phyloP scores from a whole-genome alignment of 2,888 invertebrate genomes.

The Calameuta pallipes region DNA sequence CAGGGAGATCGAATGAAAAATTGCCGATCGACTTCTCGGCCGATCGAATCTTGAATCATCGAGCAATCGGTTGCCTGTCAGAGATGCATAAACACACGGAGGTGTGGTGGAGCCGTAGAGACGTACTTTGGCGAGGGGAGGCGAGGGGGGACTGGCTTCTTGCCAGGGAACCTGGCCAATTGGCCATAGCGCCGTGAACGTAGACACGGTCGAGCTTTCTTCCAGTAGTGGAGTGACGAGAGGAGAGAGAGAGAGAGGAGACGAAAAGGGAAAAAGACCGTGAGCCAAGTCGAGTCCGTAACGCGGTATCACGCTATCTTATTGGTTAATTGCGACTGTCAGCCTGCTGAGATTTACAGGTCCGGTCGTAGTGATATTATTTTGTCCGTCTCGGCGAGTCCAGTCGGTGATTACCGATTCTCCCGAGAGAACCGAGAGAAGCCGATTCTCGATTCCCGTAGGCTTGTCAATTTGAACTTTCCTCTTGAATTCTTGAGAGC shows the following conservation, averaged over 20 bases:
- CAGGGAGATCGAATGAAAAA: neutral
- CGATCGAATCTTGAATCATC: neutral
- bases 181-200: no score
- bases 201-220: no score
- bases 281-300: neutral
- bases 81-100: neutral
- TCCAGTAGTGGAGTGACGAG: neutral
- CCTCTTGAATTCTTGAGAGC: no score
- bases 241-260: neutral
- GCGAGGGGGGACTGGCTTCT: neutral
- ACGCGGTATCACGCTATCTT: conserved; percentile 39
- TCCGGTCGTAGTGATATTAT: conserved; percentile 38
- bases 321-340: conserved; percentile 59
- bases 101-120: no score
- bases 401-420: conserved; percentile 45
- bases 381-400: conserved; percentile 32
- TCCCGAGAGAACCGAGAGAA: conserved; percentile 1
- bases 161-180: neutral
- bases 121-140: neutral
- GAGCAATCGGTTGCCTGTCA: conserved; percentile 6
- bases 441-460: no score
- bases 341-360: conserved; percentile 45
- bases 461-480: no score
- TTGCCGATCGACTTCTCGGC: neutral
- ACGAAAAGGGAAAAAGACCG: neutral